A percentile compares a stretch with the other conserved stretches of the same genome.
These are phyloP conservation scores for Cyprinella venusta DNA, from an alignment of 2,797 vertebrate genomes.

Conservation along the genomic window DNA sequence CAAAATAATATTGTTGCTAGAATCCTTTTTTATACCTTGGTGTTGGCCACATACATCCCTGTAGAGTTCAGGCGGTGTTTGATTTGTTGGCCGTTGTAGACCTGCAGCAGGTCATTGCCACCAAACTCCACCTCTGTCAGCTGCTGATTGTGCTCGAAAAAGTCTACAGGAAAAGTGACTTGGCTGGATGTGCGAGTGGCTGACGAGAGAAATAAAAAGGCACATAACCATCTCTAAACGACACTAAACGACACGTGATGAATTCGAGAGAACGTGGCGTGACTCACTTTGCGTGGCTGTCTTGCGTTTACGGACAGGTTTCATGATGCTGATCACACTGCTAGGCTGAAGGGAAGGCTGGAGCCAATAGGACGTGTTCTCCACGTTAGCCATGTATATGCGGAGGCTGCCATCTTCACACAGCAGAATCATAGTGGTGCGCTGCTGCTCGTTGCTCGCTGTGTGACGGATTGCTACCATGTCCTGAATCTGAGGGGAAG, in stretches of 20 bases:
- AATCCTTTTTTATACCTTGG: slow-evolving; percentile 82
- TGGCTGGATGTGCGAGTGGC: slow-evolving; percentile 94
- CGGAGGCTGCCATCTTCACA: slow-evolving; percentile 97
- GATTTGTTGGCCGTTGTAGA: slow-evolving; percentile 98
- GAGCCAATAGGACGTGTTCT: slow-evolving; percentile 98
- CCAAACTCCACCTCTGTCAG: slow-evolving; percentile 98
- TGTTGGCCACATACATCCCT: slow-evolving; percentile 99
- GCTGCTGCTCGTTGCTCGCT: slow-evolving; percentile 96
- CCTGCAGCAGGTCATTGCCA: slow-evolving; percentile 95
- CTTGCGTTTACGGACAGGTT: slow-evolving; percentile 96
- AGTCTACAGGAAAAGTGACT: slow-evolving; percentile 97
- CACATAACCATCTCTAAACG: neutral
- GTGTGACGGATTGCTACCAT: slow-evolving; percentile 99
- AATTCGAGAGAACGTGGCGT: neutral
- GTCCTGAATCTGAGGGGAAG: slow-evolving; percentile 89
- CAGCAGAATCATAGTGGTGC: slow-evolving; percentile 97
- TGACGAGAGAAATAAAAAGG: slow-evolving; percentile 59
- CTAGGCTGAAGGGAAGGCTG: slow-evolving; percentile 96
- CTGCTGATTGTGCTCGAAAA: slow-evolving; percentile 99
- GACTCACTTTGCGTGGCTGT: slow-evolving; percentile 89
- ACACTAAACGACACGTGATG: neutral
- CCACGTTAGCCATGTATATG: slow-evolving; percentile 98
- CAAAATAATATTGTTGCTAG: neutral
- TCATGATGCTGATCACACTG: slow-evolving; percentile 97
- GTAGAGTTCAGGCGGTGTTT: slow-evolving; percentile 98